A percentile compares a stretch with the other conserved stretches of the same genome.
Conservation (phyloP, 2,888 invertebrate genomes). For the Tiliacea aurago region DNA sequence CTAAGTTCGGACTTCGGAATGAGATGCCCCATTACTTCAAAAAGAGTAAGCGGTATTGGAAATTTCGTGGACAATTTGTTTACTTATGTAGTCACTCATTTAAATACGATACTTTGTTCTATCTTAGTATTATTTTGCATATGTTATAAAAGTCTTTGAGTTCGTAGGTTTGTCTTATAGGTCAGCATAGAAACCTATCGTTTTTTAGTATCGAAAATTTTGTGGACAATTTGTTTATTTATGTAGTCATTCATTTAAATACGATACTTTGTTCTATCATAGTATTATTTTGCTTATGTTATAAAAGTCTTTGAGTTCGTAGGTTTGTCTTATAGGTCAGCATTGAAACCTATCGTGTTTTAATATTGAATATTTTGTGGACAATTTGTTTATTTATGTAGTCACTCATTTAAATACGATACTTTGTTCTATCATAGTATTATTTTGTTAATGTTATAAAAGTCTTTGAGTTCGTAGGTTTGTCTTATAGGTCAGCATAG, state of each 20-base stretch:
- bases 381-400: slow-evolving; percentile 37
- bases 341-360: no score
- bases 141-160: neutral
- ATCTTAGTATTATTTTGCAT: neutral
- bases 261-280: neutral
- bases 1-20: slow-evolving; percentile 45
- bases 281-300: neutral
- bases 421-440: neutral
- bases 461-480: neutral
- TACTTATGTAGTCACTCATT: slow-evolving; percentile 14
- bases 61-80: slow-evolving; percentile 37
- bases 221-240: slow-evolving; percentile 38
- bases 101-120: slow-evolving; percentile 21
- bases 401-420: slow-evolving; percentile 22
- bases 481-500: neutral
- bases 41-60: slow-evolving; percentile 18
- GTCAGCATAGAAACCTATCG: neutral
- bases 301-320: neutral
- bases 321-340: neutral
- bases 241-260: slow-evolving; percentile 23
- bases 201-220: slow-evolving; percentile 11
- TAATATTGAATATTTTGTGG: slow-evolving; percentile 17
- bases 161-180: neutral
- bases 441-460: neutral
- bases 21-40: slow-evolving; percentile 41